Percentiles rank a stretch among this genome's conserved stretches.
Conservation (phyloP, 2,888 invertebrate species). For the Ophonus ardosiacus region DNA sequence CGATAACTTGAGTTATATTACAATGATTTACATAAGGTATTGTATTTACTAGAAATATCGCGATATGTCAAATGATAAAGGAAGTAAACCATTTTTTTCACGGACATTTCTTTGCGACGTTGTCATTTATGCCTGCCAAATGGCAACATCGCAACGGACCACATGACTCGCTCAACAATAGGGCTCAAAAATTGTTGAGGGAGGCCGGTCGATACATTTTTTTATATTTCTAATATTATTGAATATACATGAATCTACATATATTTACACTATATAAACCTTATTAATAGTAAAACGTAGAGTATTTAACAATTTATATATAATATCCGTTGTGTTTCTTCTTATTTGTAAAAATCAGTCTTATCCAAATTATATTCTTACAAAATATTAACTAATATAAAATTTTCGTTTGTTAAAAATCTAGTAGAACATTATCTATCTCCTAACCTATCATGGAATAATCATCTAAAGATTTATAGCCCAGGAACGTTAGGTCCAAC, state of each 20-base stretch:
- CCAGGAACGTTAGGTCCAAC: no score
- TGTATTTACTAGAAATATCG: constrained; percentile 48
- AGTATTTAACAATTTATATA: constrained; percentile 31
- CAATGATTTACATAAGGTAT: constrained; percentile 41
- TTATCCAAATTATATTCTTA: constrained; percentile 59
- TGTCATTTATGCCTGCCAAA: constrained; percentile 25
- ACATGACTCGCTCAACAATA: constrained; percentile 57
- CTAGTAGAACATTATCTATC: constrained; percentile 24
- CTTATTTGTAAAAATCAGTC: constrained; percentile 61
- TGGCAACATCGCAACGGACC: constrained; percentile 25
- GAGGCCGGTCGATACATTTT: constrained; percentile 34
- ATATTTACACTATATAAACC: constrained; percentile 42
- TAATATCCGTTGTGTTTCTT: constrained; percentile 44
- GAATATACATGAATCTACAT: constrained; percentile 48
- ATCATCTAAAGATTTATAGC: neutral
- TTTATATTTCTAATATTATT: constrained; percentile 48
- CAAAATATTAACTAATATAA: constrained; percentile 56
- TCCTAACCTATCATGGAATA: constrained; percentile 41
- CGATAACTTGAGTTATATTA: constrained; percentile 53
- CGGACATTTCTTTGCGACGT: neutral
- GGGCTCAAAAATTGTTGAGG: constrained; percentile 62
- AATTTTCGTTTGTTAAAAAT: constrained; percentile 56
- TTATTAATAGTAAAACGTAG: constrained; percentile 31
- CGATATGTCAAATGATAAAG: constrained; percentile 57
- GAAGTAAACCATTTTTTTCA: constrained; percentile 35